phyloP scores from a whole-genome alignment of 1,140 invertebrate genomes.

The Trichonephila clavipes region DNA sequence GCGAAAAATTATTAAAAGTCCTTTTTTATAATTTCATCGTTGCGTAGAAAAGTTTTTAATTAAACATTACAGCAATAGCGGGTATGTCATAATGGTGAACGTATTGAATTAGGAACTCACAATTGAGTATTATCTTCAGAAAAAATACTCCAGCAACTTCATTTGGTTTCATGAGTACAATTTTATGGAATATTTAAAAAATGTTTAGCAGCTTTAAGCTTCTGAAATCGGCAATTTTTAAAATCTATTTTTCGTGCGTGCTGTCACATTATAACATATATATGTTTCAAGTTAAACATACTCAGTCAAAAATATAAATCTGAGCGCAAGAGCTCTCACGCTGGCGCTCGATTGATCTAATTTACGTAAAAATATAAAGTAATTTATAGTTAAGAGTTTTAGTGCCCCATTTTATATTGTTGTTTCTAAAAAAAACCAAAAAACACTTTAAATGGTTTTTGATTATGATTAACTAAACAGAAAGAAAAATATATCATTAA shows the following conservation, averaged over 20 bases:
- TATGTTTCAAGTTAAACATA: neutral
- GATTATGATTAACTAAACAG: too few species aligned
- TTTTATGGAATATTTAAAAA: neutral
- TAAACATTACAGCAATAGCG: neutral
- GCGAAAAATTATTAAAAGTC: neutral
- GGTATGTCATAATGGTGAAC: neutral
- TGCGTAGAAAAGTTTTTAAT: neutral
- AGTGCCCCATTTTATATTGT: neutral
- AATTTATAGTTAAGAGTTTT: neutral
- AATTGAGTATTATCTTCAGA: neutral
- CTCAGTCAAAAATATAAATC: neutral
- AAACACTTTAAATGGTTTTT: neutral
- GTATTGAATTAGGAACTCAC: neutral
- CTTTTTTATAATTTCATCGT: neutral
- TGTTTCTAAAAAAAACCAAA: neutral
- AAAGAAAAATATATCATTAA: too few species aligned
- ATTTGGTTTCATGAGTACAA: neutral
- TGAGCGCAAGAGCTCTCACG: too few species aligned
- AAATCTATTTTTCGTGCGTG: neutral
- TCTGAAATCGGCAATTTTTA: neutral
- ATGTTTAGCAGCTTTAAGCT: neutral
- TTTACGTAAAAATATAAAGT: too few species aligned
- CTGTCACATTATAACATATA: neutral
- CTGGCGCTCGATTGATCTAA: too few species aligned
- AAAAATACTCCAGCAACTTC: neutral